phyloP scores from a whole-genome alignment of 1,140 invertebrate species.

The Dysdera silvatica region DNA sequence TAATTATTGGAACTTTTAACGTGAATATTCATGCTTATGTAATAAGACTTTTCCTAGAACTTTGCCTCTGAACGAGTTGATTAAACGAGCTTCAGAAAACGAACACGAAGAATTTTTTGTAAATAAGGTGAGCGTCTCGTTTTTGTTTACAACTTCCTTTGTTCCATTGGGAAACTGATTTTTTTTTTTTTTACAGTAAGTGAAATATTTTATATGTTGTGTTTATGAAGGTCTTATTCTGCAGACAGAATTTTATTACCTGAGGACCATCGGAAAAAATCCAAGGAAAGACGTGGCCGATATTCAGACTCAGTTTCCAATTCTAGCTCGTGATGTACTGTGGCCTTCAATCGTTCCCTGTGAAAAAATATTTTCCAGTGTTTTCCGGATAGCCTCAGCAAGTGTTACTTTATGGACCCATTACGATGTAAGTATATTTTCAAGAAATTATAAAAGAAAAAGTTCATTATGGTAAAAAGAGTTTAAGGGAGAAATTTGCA shows the following conservation, averaged over 20 bases:
- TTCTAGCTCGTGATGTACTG: constrained; percentile 46
- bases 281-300: constrained; percentile 51
- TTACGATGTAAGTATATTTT: constrained; percentile 49
- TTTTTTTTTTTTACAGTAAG: too few relatives aligned
- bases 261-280: constrained; percentile 50
- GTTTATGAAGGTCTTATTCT: constrained; percentile 15
- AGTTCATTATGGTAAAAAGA: too few relatives aligned
- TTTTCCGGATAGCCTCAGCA: constrained; percentile 51
- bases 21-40: constrained; percentile 2
- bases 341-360: constrained; percentile 47
- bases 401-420: constrained; percentile 54
- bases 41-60: constrained; percentile 34
- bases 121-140: constrained; percentile 35
- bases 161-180: too few relatives aligned
- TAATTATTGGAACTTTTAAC: too few relatives aligned
- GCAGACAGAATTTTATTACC: constrained; percentile 50
- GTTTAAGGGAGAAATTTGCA: too few relatives aligned
- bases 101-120: constrained; percentile 43
- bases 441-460: too few relatives aligned
- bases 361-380: constrained; percentile 51
- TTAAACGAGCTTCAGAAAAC: constrained; percentile 43
- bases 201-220: too few relatives aligned
- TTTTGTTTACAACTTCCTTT: neutral
- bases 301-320: constrained; percentile 48
- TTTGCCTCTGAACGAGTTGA: constrained; percentile 46